Evolutionary conservation across 2,113 vertebrate species (phyloP), one percentile per base, ranked within the genome.

Genomic region (Phaethon lepturus): DNA sequence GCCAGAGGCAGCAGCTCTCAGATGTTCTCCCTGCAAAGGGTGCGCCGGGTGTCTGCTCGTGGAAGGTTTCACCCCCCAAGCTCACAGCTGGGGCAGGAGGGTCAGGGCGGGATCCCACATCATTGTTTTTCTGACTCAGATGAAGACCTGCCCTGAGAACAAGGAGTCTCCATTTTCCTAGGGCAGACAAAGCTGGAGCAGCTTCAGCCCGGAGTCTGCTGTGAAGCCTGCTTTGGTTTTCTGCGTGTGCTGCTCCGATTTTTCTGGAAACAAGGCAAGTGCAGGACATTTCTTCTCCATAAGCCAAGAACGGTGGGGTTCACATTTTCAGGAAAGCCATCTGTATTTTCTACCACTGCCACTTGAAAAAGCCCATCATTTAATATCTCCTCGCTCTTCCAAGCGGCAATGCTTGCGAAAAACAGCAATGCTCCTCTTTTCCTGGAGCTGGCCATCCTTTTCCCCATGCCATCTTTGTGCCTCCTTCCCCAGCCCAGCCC

Each of bases 61-160:
- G 52, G 35, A 55, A 49, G 7, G 22, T 86, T 80, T 49, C 45
- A 52, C 2, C 3, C 31, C 23, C 2, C 2, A 25, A 87, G 13
- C 42, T 87, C 64, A n/a, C 28, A 28, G 25, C 14, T 35, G 15
- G 28, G 25, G 20, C 44, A 72, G 67, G 25, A 63, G 47, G 38
- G 66, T 63, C 58, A 31, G 45, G 20, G 7, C 5, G 0, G 7
- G 40, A 12, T 40, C 69, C 60, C 28, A 53, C 16, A 28, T 33
- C 31, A 14, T 3, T 44, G 33, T 5, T 62, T 79, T 73, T 35
- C 42, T 45, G 59, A 23, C 8, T 58, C 75, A 59, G 58, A 68
- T 59, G 31, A 35, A 93, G 42, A 75, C 29, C 68, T 75, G 55
- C 12, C 62, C 0, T 0, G 8, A 72, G 63, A 88, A n/a, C 0